Base-by-base conservation (phyloP, 2,797 vertebrate genomes). In the Danio albolineatus region DNA sequence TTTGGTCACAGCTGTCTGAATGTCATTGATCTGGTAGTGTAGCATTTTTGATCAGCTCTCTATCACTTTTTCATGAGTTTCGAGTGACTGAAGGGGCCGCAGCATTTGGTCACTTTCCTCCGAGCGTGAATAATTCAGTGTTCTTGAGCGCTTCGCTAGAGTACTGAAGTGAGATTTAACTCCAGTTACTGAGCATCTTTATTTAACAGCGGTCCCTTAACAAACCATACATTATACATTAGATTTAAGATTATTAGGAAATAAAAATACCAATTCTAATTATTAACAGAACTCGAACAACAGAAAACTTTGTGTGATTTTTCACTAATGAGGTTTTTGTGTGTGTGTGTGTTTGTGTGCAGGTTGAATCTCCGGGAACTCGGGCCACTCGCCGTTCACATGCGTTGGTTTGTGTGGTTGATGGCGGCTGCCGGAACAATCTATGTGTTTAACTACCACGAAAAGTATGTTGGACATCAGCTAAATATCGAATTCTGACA, bases 331-430 rank as follows among this genome's bases (percentile, higher is more conserved):
- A 72, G 17, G 81, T 44, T 60, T n/a, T n/a, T n/a, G n/a, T n/a
- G n/a, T n/a, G 46, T 80, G 65, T 72, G 43, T 79, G 51, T 70
- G 71, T 76, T 56, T 69, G 60, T 21, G 16, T 54, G 13, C 90
- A 99, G 98, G 98, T 92, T 99, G 90, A 99, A 98, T 84, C 95
- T 99, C 17, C 96, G 98, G 69, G 98, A 99, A 78, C 93, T 99
- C 75, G 97, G 97, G 16, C 98, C 98, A 19, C 87, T 99, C 5
- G 97, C 97, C 0, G 94, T 95, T 81, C 96, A 99, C 88, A 99
- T 99, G 98, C 94, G 97, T 85, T 99, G 98, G 98, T 97, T 98
- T 83, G 96, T 99, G 83, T 99, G 98, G 98, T 90, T 99, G 81
- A 99, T 99, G 97, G 98, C 97, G 82, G 96, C 94, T 72, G 97